Percentiles rank a stretch among this genome's conserved stretches.
These are phyloP conservation scores for Scyliorhinus canicula DNA, from an alignment of 2,797 vertebrate species.

Conservation along the genomic window DNA sequence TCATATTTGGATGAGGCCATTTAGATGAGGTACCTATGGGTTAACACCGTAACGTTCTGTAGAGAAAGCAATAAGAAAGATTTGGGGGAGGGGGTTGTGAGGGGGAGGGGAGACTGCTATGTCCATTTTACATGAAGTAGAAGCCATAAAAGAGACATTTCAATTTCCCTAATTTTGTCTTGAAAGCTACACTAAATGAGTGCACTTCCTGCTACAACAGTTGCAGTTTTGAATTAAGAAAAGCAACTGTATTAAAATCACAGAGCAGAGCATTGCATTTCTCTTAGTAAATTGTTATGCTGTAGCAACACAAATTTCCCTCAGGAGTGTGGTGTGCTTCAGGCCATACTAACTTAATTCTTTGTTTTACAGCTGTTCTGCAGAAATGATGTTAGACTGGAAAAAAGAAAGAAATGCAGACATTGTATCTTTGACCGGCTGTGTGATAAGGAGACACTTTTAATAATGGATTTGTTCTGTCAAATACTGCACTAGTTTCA, in stretches of 20 bases:
- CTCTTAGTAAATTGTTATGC: slow-evolving; percentile 47
- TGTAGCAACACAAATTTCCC: slow-evolving; percentile 45
- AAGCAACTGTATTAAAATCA: slow-evolving; percentile 36
- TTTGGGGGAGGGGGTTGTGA: not conserved
- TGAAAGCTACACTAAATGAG: not conserved
- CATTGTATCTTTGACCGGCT: slow-evolving; percentile 16
- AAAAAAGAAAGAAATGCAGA: slow-evolving; percentile 7
- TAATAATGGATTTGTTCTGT: slow-evolving; percentile 31
- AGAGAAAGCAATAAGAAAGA: not conserved
- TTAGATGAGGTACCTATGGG: not conserved
- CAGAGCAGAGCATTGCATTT: slow-evolving; percentile 44
- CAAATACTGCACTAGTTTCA: slow-evolving; percentile 32
- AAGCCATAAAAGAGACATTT: not conserved
- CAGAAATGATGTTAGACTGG: slow-evolving; percentile 36
- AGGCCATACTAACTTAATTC: slow-evolving; percentile 49
- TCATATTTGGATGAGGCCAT: not conserved
- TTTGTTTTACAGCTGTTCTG: slow-evolving; percentile 47
- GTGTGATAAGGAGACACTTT: slow-evolving; percentile 34
- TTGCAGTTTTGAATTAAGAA: slow-evolving; percentile 33
- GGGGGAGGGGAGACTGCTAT: too few species aligned
- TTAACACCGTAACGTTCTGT: not conserved
- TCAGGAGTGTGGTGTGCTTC: slow-evolving; percentile 45
- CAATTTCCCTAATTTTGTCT: slow-evolving; percentile 5
- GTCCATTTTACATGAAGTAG: slow-evolving; percentile 5
- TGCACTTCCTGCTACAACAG: not conserved